A percentile compares a stretch with the other conserved stretches of the same genome.
Evolutionary conservation across 1,140 invertebrate species (phyloP).

Genomic region (Tetramorium alpestre): DNA sequence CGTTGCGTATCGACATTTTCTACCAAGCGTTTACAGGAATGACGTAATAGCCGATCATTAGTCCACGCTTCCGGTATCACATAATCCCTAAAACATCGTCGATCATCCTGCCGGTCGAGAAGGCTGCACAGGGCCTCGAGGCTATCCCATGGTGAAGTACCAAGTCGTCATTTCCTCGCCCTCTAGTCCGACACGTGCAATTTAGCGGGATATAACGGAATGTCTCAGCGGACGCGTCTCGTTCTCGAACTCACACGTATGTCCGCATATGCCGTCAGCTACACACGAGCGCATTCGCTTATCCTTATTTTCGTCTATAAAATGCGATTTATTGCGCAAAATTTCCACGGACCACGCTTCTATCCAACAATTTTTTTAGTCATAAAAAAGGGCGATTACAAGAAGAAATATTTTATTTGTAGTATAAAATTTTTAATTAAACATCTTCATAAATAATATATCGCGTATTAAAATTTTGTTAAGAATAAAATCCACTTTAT

Average conservation of each 20-base stretch:
- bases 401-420: neutral
- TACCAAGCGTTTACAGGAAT: constrained; percentile 59
- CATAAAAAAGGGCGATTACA: neutral
- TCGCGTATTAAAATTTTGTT: neutral
- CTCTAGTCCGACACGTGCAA: constrained; percentile 65
- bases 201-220: constrained; percentile 70
- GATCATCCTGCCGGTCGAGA: constrained; percentile 65
- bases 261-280: constrained; percentile 30
- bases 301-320: neutral
- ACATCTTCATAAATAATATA: neutral
- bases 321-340: neutral
- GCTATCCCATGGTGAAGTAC: constrained; percentile 63
- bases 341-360: neutral
- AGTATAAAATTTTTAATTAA: neutral
- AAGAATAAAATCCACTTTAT: neutral
- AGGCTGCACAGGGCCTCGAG: constrained; percentile 59
- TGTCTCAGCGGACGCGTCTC: constrained; percentile 58
- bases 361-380: neutral
- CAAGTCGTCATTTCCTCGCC: constrained; percentile 71
- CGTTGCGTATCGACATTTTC: constrained; percentile 51
- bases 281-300: constrained; percentile 11
- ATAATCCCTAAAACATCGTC: constrained; percentile 74
- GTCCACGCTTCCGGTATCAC: constrained; percentile 71
- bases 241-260: constrained; percentile 44
- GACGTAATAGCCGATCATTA: constrained; percentile 71